These are phyloP conservation scores for Acronicta leporina DNA, from an alignment of 2,888 invertebrate species.

Conservation along the genomic window DNA sequence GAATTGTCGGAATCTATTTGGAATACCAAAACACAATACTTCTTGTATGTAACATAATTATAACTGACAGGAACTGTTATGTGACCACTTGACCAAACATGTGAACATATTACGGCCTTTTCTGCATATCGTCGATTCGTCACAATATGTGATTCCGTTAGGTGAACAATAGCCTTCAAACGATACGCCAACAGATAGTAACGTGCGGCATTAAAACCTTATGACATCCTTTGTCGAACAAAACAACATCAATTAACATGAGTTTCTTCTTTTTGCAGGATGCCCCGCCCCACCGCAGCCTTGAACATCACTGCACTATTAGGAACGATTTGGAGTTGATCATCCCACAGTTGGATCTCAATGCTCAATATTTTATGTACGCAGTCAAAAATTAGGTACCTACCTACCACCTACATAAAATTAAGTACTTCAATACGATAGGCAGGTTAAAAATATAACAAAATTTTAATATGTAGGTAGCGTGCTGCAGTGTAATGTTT, in stretches of 20 bases:
- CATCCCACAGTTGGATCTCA: slow-evolving; percentile 68
- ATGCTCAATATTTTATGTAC: slow-evolving; percentile 56
- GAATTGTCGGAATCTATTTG: slow-evolving; percentile 20
- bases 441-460: too few species aligned
- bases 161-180: slow-evolving; percentile 66
- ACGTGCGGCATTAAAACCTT: not conserved
- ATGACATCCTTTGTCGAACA: slow-evolving; percentile 26
- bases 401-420: slow-evolving; percentile 24
- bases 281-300: slow-evolving; percentile 86
- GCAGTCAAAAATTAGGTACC: slow-evolving; percentile 37
- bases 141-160: slow-evolving; percentile 71
- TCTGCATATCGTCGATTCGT: slow-evolving; percentile 68
- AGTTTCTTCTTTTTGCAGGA: slow-evolving; percentile 75
- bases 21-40: slow-evolving; percentile 34
- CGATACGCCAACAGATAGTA: slow-evolving; percentile 52
- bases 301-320: slow-evolving; percentile 58
- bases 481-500: too few species aligned
- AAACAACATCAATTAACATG: slow-evolving; percentile 59
- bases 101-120: slow-evolving; percentile 59
- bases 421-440: slow-evolving; percentile 25
- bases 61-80: slow-evolving; percentile 58
- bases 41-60: slow-evolving; percentile 29
- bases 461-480: too few species aligned
- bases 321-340: slow-evolving; percentile 56
- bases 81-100: slow-evolving; percentile 67